Evolutionary conservation across 2,113 vertebrate genomes (phyloP).

Genomic region (Mungos mungo): DNA sequence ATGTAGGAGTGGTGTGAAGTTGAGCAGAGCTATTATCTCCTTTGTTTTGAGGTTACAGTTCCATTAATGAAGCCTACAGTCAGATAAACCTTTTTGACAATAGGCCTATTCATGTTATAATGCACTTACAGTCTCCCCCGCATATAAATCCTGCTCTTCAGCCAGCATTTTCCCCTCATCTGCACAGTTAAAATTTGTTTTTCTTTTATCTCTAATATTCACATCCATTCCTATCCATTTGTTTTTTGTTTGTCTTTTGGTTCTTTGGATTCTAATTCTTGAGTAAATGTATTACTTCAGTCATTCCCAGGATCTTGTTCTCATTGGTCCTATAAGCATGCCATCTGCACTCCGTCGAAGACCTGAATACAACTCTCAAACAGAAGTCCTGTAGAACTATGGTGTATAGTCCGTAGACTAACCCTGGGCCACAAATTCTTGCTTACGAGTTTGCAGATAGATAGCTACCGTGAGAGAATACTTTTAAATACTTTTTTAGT

Average conservation of each 20-base stretch:
- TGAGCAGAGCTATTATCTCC: background rate
- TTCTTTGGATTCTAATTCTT: background rate
- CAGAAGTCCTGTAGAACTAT: background rate
- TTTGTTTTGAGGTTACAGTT: background rate
- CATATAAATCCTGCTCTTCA: background rate
- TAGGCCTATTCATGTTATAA: background rate
- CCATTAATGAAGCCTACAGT: background rate
- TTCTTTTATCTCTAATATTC: background rate
- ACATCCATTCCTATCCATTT: background rate
- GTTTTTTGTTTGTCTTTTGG: background rate
- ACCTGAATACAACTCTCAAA: background rate
- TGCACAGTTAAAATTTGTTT: background rate
- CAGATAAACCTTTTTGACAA: background rate
- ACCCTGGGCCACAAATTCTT: background rate
- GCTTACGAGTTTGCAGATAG: background rate
- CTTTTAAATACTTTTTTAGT: background rate
- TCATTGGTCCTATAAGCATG: background rate
- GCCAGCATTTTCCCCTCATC: background rate
- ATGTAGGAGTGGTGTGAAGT: background rate
- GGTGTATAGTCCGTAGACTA: background rate
- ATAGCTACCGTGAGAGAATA: background rate
- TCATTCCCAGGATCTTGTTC: background rate
- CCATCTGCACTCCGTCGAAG: background rate
- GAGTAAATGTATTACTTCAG: background rate
- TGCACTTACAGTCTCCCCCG: background rate